Conservation (phyloP, 2,797 vertebrate genomes). For the Halcyon smyrnensis region DNA sequence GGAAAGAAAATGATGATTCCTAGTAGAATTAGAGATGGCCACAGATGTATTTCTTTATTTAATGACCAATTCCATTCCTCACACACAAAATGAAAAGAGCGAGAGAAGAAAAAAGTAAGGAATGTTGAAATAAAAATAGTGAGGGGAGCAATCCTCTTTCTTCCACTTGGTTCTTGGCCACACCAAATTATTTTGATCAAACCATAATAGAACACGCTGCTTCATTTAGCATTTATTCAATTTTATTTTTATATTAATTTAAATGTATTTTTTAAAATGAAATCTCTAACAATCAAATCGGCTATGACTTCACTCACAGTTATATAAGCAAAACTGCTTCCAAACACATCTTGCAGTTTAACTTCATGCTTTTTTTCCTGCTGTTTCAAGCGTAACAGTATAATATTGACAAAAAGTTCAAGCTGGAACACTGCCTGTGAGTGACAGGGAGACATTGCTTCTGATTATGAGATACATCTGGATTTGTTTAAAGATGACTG, state of each 20-base stretch:
- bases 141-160: fast-evolving
- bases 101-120: not conserved
- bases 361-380: not conserved
- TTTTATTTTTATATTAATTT: not conserved
- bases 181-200: not conserved
- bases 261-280: not conserved
- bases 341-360: not conserved
- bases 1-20: no score
- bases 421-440: not conserved
- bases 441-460: not conserved
- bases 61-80: not conserved
- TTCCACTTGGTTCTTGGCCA: not conserved
- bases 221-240: not conserved
- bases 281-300: not conserved
- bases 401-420: not conserved
- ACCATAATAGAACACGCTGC: fast-evolving
- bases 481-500: not conserved
- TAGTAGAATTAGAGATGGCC: fast-evolving
- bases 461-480: not conserved
- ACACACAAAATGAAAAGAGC: not conserved
- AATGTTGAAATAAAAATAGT: not conserved
- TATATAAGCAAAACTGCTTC: not conserved
- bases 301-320: not conserved
- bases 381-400: not conserved
- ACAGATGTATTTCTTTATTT: not conserved